Conservation (phyloP, 2,888 invertebrate genomes). For the Koerneria pararmatus region DNA sequence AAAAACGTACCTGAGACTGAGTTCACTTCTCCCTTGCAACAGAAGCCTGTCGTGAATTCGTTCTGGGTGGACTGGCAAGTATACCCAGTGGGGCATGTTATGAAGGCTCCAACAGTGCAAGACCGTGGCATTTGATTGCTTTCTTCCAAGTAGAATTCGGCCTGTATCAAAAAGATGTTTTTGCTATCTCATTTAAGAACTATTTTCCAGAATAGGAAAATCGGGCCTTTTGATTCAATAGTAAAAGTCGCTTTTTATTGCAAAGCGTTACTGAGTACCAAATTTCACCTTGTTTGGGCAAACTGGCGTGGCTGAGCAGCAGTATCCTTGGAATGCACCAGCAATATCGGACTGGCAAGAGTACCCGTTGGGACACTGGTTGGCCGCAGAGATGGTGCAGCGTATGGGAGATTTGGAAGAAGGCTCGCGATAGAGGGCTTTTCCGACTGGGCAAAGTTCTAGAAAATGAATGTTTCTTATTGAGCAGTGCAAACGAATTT, state of each 20-base stretch:
- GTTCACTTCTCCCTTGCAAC: constrained; percentile 55
- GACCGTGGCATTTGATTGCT: constrained; percentile 53
- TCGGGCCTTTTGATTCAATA: too few species aligned
- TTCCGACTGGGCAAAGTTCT: constrained; percentile 56
- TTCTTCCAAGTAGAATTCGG: constrained; percentile 57
- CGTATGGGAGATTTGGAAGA: constrained; percentile 39
- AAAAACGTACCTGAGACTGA: constrained; percentile 42
- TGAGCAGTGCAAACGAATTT: too few species aligned
- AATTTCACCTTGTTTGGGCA: constrained; percentile 47
- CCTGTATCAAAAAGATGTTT: too few species aligned
- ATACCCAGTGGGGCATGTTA: constrained; percentile 57
- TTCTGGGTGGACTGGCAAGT: constrained; percentile 43
- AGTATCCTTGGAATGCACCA: constrained; percentile 58
- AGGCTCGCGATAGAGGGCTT: constrained; percentile 54
- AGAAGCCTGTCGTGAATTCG: constrained; percentile 54
- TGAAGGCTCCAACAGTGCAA: constrained; percentile 58
- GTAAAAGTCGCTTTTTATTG: too few species aligned
- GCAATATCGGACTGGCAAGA: constrained; percentile 55
- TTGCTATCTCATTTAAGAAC: too few species aligned
- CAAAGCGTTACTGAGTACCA: too few species aligned
- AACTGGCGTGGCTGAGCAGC: constrained; percentile 51
- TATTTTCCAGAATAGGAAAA: too few species aligned
- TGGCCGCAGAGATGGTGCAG: constrained; percentile 46
- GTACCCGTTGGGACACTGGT: constrained; percentile 51
- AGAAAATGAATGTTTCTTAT: too few species aligned